Percentiles rank a stretch among this genome's conserved stretches.
phyloP scores from a whole-genome alignment of 92 coral and sea anemone species.

The Phenganax stokvisi region DNA sequence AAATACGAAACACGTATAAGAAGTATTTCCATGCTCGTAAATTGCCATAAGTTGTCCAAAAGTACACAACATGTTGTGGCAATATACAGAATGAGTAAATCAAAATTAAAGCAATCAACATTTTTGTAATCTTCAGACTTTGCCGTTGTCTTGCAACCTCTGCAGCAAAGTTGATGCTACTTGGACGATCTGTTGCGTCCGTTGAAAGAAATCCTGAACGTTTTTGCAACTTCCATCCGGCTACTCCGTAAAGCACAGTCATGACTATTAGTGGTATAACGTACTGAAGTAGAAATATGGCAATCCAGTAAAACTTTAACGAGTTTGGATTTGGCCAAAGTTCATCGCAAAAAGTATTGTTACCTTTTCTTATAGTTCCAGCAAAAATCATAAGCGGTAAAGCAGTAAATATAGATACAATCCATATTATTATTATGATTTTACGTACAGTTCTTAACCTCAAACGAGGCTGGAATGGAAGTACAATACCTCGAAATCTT shows the following conservation, averaged over 20 bases:
- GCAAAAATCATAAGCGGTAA: slow-evolving; percentile 63
- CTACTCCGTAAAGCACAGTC: slow-evolving; percentile 44
- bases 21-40: slow-evolving; percentile 56
- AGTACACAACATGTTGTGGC: slow-evolving; percentile 83
- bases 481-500: slow-evolving; percentile 81
- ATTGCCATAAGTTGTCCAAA: slow-evolving; percentile 71
- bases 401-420: slow-evolving; percentile 57
- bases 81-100: slow-evolving; percentile 91
- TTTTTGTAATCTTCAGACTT: slow-evolving; percentile 86
- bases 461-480: slow-evolving; percentile 78
- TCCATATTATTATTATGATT: slow-evolving; percentile 69
- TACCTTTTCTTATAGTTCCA: slow-evolving; percentile 49
- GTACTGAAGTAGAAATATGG: slow-evolving; percentile 83
- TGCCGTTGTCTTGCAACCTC: slow-evolving; percentile 74
- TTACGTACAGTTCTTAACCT: slow-evolving; percentile 55
- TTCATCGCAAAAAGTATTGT: slow-evolving; percentile 78
- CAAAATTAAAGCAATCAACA: slow-evolving; percentile 76
- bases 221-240: slow-evolving; percentile 34
- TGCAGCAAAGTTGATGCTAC: slow-evolving; percentile 32
- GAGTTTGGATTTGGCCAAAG: slow-evolving; percentile 63
- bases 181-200: neutral
- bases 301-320: slow-evolving; percentile 67
- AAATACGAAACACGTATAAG: slow-evolving; percentile 74
- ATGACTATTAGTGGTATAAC: slow-evolving; percentile 68
- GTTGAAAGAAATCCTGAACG: slow-evolving; percentile 8